phyloP scores from a whole-genome alignment of 2,797 vertebrate genomes.

The Macroramphosus scolopax region DNA sequence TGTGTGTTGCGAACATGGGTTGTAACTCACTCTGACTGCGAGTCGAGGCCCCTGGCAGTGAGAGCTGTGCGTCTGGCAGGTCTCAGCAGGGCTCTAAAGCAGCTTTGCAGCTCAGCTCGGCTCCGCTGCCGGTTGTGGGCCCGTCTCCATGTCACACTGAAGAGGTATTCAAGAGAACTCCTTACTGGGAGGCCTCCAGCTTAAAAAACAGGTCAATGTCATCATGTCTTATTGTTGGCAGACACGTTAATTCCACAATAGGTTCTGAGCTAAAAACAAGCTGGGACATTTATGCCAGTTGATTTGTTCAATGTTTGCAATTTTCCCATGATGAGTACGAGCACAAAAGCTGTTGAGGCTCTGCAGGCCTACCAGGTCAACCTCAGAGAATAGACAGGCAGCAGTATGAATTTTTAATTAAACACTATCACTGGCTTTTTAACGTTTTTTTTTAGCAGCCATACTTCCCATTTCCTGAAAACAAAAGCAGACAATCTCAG shows the following conservation, averaged over 20 bases:
- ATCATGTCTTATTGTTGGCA: slow-evolving; percentile 61
- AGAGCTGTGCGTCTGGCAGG: slow-evolving; percentile 56
- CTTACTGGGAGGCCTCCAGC: slow-evolving; percentile 48
- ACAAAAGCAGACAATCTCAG: not conserved
- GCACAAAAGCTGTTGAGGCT: slow-evolving; percentile 16
- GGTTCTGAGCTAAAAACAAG: slow-evolving; percentile 30
- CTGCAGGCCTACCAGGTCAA: slow-evolving; percentile 22
- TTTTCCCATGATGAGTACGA: slow-evolving; percentile 41
- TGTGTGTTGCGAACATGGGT: slow-evolving; percentile 36
- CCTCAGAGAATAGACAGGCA: slow-evolving; percentile 19
- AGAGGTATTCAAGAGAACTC: slow-evolving; percentile 47
- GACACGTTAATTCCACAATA: slow-evolving; percentile 32
- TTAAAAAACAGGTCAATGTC: slow-evolving; percentile 54
- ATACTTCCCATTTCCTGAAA: slow-evolving; percentile 7
- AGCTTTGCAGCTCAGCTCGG: slow-evolving; percentile 35
- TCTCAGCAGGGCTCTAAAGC: slow-evolving; percentile 59
- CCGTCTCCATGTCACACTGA: slow-evolving; percentile 41
- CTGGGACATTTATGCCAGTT: slow-evolving; percentile 40
- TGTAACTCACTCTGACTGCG: slow-evolving; percentile 64
- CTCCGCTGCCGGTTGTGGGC: slow-evolving; percentile 49
- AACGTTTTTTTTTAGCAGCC: slow-evolving; percentile 10
- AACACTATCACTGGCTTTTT: slow-evolving; percentile 18
- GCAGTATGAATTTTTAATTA: slow-evolving; percentile 26
- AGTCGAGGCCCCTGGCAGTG: slow-evolving; percentile 55
- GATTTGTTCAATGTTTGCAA: slow-evolving; percentile 37